Evolutionary conservation across 1,140 invertebrate genomes (phyloP), one percentile per base, ranked within the genome.

Genomic region (Anoplophora glabripennis): DNA sequence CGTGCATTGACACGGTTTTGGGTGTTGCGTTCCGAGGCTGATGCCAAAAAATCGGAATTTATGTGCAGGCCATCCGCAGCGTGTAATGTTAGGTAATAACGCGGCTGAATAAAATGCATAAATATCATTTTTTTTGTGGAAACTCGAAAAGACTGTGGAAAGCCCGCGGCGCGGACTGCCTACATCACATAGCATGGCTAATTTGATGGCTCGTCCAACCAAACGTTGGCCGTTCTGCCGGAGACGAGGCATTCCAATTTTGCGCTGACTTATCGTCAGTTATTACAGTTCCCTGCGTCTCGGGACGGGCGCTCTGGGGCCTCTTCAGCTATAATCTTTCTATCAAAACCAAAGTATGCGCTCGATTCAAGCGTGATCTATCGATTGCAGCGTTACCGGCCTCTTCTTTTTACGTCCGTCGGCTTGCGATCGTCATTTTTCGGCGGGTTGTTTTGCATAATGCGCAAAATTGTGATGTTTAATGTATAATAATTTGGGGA

Each of bases 331-430:
- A 61, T 61, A 61, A 61, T 61, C 59, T 61, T 61, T 61, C 59
- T 56, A 61, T 61, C 59, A 61, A 61, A 61, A 61, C 59, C 36
- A 56, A 61, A 61, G 53, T 52, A 52, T 61, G 59, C 44, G 41
- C 46, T 35, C 12, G 47, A 49, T 33, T 49, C 47, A 17, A 54
- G 40, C 59, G 52, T 61, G 59, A 61, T 61, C 59, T 61, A 61
- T 61, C 52, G 59, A 61, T 61, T 61, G n/a, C 18, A 35, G 15
- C 38, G 53, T 54, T 44, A 44, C 21, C 5, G 38, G 44, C 37
- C 14, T n/a, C n/a, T 28, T 28, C 21, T 28, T 28, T 28, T 28
- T 17, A 5, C 4, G 12, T 35, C 3, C 38, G 35, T n/a, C 49
- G 36, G n/a, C 9, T 21, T 17, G 17, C 34, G 17, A 35, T 37